phyloP scores from a whole-genome alignment of 2,113 vertebrate genomes.

The Loxodonta africana region DNA sequence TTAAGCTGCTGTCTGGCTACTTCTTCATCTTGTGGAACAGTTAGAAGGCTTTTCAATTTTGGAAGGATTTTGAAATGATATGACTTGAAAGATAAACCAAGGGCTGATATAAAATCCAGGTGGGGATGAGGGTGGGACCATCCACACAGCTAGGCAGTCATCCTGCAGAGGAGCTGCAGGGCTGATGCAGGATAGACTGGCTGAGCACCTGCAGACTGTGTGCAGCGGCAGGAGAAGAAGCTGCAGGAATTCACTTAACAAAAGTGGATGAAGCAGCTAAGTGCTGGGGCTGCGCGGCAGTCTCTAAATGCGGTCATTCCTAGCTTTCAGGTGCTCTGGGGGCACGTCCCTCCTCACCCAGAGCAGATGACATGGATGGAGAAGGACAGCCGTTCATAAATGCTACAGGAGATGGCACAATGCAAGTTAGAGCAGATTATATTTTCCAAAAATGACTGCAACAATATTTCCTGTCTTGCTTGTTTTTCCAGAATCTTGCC shows the following conservation, averaged over 20 bases:
- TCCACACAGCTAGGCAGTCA: background rate
- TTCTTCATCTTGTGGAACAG: constrained; percentile 32
- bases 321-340: background rate
- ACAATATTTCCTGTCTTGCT: background rate
- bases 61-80: constrained; percentile 18
- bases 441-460: background rate
- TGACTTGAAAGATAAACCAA: background rate
- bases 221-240: background rate
- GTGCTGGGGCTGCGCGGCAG: background rate
- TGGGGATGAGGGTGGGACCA: background rate
- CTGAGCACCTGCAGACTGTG: background rate
- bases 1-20: background rate
- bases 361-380: background rate
- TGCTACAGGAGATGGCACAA: background rate
- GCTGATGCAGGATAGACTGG: background rate
- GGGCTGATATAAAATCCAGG: background rate
- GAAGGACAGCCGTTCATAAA: background rate
- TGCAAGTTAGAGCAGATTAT: background rate
- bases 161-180: background rate
- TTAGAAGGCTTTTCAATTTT: background rate
- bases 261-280: background rate
- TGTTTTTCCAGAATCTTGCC: constrained; percentile 14
- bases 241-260: background rate
- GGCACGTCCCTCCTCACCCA: background rate
- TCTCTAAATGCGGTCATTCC: background rate